These are phyloP conservation scores for Antechinus flavipes DNA, from an alignment of 2,113 vertebrate species.

Conservation along the genomic window DNA sequence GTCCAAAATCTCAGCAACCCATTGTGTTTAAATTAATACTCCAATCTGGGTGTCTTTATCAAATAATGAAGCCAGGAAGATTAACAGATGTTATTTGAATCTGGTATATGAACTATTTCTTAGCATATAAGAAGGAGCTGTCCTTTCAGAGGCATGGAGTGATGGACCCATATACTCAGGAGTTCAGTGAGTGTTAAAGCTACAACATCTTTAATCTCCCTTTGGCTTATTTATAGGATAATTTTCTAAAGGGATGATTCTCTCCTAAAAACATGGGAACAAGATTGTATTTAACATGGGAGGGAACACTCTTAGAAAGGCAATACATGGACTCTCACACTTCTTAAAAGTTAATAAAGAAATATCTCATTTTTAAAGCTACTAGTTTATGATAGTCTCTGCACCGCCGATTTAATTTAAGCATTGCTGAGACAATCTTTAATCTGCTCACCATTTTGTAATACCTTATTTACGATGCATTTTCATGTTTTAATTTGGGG, in stretches of 20 bases:
- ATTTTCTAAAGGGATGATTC: constrained; percentile 68
- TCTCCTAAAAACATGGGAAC: constrained; percentile 64
- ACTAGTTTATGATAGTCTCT: constrained; percentile 71
- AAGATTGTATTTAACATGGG: constrained; percentile 50
- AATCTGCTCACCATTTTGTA: constrained; percentile 73
- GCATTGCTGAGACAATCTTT: constrained; percentile 76
- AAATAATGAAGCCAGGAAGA: constrained; percentile 66
- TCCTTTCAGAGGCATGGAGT: constrained; percentile 62
- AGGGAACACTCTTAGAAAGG: constrained; percentile 42
- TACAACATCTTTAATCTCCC: constrained; percentile 58
- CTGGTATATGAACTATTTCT: constrained; percentile 27
- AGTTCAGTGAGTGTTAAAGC: constrained; percentile 54
- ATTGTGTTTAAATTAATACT: constrained; percentile 64
- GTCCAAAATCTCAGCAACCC: constrained; percentile 35
- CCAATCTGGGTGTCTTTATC: constrained; percentile 50
- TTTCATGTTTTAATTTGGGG: constrained; percentile 60
- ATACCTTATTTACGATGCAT: constrained; percentile 69
- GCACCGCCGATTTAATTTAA: constrained; percentile 76
- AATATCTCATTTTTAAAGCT: constrained; percentile 77
- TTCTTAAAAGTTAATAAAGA: constrained; percentile 79
- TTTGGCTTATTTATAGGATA: constrained; percentile 70
- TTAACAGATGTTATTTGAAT: constrained; percentile 39
- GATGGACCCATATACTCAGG: constrained; percentile 51
- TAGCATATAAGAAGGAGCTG: constrained; percentile 54
- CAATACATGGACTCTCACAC: constrained; percentile 55